Percentiles rank a stretch among this genome's conserved stretches.
Evolutionary conservation across 2,113 vertebrate genomes (phyloP).

Genomic region (Parus major): DNA sequence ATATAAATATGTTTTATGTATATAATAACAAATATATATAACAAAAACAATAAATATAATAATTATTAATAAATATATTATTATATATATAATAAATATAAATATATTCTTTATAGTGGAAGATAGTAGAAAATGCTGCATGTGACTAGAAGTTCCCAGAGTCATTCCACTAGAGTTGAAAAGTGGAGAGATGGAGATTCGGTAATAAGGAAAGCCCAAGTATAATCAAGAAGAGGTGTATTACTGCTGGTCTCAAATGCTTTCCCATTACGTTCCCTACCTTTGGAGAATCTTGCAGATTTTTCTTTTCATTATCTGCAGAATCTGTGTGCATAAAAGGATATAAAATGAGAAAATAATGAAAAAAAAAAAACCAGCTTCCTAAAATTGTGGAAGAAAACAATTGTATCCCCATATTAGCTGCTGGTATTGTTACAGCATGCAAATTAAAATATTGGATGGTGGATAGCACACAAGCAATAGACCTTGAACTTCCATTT

Average conservation of each 20-base stretch:
- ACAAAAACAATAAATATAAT: too few species aligned
- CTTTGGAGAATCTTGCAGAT: slow-evolving; percentile 2
- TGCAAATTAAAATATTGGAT: slow-evolving; percentile 31
- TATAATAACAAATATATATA: too few species aligned
- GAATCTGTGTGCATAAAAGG: slow-evolving; percentile 21
- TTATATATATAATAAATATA: too few species aligned
- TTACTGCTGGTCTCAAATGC: not conserved
- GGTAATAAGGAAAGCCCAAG: not conserved
- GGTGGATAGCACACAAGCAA: slow-evolving; percentile 38
- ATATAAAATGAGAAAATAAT: not conserved
- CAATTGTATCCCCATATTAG: slow-evolving; percentile 36
- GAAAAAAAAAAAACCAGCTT: not conserved
- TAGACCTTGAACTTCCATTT: slow-evolving; percentile 48
- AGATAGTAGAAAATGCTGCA: not conserved
- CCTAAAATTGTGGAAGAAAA: slow-evolving; percentile 62
- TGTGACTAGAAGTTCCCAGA: not conserved
- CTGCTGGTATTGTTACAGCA: slow-evolving; percentile 30
- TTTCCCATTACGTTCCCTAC: not conserved
- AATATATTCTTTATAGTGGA: not conserved
- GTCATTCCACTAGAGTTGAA: not conserved
- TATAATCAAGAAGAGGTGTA: not conserved
- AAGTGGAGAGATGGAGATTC: not conserved
- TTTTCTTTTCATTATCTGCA: slow-evolving; percentile 17
- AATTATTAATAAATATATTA: too few species aligned
- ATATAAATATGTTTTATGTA: too few species aligned